Base-by-base conservation (phyloP, 92 coral and sea anemone species). In the Virgularia gustaviana region DNA sequence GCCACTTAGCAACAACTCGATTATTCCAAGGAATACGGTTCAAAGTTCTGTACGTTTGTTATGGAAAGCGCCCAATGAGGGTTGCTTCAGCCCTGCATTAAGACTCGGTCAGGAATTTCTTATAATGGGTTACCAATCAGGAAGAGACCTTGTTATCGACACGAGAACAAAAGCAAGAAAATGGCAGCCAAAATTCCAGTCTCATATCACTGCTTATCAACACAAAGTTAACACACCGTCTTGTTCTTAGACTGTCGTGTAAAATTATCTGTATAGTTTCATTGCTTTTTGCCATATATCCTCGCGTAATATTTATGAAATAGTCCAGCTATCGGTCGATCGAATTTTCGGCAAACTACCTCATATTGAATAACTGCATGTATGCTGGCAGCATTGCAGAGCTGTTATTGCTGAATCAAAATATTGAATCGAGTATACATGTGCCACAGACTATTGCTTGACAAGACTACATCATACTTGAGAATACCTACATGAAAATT, bases 191-290 rank as follows among this genome's bases (percentile, higher is more conserved):
- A 51, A 47, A 33, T 22, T 68, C 30, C 39, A 20, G 4, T 31
- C 8, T 13, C 35, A 68, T 5, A 59, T 68, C 54, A 36, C n/a
- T 68, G 60, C 61, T 11, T 68, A 47, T 33, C 75, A 35, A 49
- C 42, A 51, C 44, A 68, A 68, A 19, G 29, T 68, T 0, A 68
- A 68, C 36, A 49, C 29, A 31, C 61, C 75, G n/a, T 22, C 47
- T 10, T 49, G 75, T 38, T 27, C 61, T 5, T 68, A 47, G 44
- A 27, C 18, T 19, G 7, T 16, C n/a, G 13, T 22, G 13, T 22
- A 43, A 1, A 13, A 43, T 16, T 43, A 43, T 16, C 5, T 43
- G 20, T 43, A 22, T 43, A 43, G n/a, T n/a, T n/a, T n/a, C n/a
- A n/a, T n/a, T n/a, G n/a, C n/a, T n/a, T n/a, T n/a, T n/a, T n/a